These are phyloP conservation scores for Pocillopora verrucosa DNA, from an alignment of 64 coral and sea anemone species.

Conservation along the genomic window DNA sequence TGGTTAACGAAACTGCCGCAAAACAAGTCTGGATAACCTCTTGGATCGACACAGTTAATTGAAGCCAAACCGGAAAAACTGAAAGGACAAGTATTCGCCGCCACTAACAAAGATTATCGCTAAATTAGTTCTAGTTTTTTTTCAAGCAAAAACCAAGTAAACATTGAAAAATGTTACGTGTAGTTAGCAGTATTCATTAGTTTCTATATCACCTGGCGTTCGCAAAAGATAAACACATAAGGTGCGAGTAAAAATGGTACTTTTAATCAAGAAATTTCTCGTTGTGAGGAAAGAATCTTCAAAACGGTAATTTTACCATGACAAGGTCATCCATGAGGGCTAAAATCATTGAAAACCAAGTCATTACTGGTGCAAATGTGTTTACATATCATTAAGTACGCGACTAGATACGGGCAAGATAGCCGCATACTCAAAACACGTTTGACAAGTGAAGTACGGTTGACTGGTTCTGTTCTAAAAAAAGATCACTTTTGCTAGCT, in stretches of 20 bases:
- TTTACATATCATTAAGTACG: conserved; percentile 45
- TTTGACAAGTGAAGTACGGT: conserved; percentile 5
- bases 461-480: conserved; percentile 38
- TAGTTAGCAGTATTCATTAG: background rate
- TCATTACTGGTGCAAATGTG: conserved; percentile 34
- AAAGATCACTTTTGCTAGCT: conserved; percentile 42
- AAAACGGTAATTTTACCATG: conserved; percentile 31
- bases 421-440: background rate
- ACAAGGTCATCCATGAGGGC: background rate
- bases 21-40: no score
- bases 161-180: background rate
- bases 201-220: conserved; percentile 8
- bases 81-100: no score
- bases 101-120: no score
- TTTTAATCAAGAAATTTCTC: conserved; percentile 8
- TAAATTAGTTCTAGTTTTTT: no score
- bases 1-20: no score
- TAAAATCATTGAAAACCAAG: conserved; percentile 7
- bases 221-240: background rate
- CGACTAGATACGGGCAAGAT: background rate
- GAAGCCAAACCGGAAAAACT: no score
- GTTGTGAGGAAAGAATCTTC: background rate
- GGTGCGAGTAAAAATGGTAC: background rate
- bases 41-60: no score
- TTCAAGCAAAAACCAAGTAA: background rate